phyloP scores from a whole-genome alignment of 53 echinoderm and acorn worm genomes.

The Echinarachnius parma region DNA sequence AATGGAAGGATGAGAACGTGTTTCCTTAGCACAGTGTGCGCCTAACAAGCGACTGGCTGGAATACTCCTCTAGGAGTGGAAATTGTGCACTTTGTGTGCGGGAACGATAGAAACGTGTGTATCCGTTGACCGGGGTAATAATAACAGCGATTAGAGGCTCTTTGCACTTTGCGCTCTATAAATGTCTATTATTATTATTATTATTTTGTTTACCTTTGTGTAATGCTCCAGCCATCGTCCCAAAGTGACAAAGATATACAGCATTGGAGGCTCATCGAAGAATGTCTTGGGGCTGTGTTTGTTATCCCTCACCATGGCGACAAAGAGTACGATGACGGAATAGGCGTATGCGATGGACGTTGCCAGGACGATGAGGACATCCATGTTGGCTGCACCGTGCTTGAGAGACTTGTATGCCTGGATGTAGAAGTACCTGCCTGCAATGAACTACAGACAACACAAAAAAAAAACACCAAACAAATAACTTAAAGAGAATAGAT shows the following conservation, averaged over 20 bases:
- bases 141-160: too few relatives aligned
- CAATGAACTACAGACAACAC: conserved; percentile 62
- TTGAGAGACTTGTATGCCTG: conserved; percentile 96
- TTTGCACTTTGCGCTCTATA: too few relatives aligned
- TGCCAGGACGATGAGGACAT: conserved; percentile 92
- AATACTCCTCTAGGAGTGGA: too few relatives aligned
- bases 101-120: too few relatives aligned
- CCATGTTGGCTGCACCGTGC: conserved; percentile 95
- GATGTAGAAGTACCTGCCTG: conserved; percentile 92
- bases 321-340: conserved; percentile 73
- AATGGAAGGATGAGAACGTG: too few relatives aligned
- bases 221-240: conserved; percentile 94
- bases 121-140: too few relatives aligned
- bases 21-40: too few relatives aligned
- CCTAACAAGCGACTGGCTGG: too few relatives aligned
- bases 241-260: conserved; percentile 88
- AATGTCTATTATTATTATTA: too few relatives aligned
- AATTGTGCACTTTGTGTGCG: too few relatives aligned
- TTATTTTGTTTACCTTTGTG: conserved; percentile 93
- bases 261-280: conserved; percentile 97
- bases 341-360: conserved; percentile 84
- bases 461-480: too few relatives aligned
- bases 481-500: too few relatives aligned
- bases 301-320: conserved; percentile 64
- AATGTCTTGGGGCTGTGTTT: conserved; percentile 87